Percentiles rank a stretch among this genome's conserved stretches.
phyloP scores from a whole-genome alignment of 2,113 vertebrate species.

The Callipepla squamata region DNA sequence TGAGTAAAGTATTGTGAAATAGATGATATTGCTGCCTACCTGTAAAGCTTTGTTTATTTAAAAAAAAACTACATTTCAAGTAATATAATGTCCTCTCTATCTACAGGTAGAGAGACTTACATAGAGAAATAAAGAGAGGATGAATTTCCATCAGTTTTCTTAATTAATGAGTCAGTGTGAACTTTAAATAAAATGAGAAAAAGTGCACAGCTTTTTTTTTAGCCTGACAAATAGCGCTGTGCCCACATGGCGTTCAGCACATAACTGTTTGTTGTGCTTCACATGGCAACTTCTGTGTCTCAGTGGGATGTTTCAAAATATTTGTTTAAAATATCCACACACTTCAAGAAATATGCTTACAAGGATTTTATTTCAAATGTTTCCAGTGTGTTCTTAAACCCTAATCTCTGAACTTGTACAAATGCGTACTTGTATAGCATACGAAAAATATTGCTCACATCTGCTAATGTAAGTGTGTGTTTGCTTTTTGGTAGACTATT shows the following conservation, averaged over 20 bases:
- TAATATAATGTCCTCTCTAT: fast-evolving
- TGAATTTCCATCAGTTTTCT: not conserved
- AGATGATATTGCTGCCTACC: not conserved
- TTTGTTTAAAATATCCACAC: not conserved
- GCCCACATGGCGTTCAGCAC: not conserved
- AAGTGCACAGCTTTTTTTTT: not conserved
- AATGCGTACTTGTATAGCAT: not conserved
- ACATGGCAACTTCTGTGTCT: not conserved
- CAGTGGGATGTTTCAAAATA: not conserved
- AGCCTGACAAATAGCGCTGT: not conserved
- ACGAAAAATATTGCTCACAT: not conserved
- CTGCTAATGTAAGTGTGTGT: not conserved
- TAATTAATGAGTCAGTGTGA: not conserved
- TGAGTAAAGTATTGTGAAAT: not conserved
- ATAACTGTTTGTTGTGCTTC: not conserved
- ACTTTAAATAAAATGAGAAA: not conserved
- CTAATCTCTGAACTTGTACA: not conserved
- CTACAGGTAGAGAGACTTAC: not conserved
- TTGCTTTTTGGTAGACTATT: not conserved
- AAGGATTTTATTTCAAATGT: not conserved
- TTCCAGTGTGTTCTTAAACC: not conserved
- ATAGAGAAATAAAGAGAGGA: not conserved
- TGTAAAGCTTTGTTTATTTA: not conserved
- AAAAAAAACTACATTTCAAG: not conserved
- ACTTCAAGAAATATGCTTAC: not conserved